These are phyloP conservation scores for Leptobrachium leishanense DNA, from an alignment of 2,113 vertebrate genomes.

Conservation along the genomic window DNA sequence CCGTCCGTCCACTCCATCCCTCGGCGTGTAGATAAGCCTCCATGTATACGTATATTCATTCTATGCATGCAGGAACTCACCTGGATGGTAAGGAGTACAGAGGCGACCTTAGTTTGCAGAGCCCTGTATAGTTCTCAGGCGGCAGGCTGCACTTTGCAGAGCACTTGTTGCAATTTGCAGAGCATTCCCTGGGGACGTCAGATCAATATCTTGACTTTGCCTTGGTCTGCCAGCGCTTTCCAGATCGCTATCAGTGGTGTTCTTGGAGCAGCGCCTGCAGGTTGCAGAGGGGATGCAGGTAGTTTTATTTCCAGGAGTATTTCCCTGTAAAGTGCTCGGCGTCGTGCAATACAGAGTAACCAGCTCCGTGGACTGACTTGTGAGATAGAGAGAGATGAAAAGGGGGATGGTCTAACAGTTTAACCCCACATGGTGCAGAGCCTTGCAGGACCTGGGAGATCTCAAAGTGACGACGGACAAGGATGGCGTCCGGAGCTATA, in stretches of 20 bases:
- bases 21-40: too few relatives aligned
- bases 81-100: not conserved
- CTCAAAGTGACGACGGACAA: not conserved
- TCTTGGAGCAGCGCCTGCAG: not conserved
- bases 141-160: not conserved
- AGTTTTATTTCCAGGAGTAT: not conserved
- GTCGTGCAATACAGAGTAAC: not conserved
- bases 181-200: not conserved
- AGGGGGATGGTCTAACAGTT: constrained; percentile 12
- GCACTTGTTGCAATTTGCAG: not conserved
- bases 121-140: not conserved
- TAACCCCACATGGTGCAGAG: constrained; percentile 22
- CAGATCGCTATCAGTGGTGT: not conserved
- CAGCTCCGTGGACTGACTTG: not conserved
- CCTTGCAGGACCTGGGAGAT: not conserved
- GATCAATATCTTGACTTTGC: not conserved
- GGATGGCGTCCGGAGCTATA: not conserved
- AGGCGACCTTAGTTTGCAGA: not conserved
- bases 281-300: not conserved
- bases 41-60: too few relatives aligned
- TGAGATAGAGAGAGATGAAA: constrained; percentile 1
- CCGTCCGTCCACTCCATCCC: too few relatives aligned
- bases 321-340: not conserved
- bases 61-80: not conserved
- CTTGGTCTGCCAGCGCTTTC: not conserved